Conservation (phyloP, 2,888 invertebrate genomes). For the Fragum sueziense region DNA sequence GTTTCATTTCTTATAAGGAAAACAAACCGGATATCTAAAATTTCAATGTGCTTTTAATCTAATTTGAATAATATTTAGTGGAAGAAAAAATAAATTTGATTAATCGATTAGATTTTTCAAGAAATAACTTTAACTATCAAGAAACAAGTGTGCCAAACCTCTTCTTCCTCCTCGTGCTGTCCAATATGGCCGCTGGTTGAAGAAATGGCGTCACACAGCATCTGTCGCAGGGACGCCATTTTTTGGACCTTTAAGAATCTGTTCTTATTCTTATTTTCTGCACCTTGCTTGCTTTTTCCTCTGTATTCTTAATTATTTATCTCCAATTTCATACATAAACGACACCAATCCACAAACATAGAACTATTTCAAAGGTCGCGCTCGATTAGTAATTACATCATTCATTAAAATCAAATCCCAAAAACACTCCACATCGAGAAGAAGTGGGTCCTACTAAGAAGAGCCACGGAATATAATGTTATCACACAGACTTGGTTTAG, state of each 20-base stretch:
- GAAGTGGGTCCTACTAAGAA: not conserved
- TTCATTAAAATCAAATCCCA: not conserved
- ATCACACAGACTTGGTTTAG: not conserved
- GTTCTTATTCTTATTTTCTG: too few species aligned
- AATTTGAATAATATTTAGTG: too few species aligned
- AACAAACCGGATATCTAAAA: too few species aligned
- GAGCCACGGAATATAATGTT: not conserved
- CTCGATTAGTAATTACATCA: not conserved
- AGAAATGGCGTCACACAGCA: constrained; percentile 4
- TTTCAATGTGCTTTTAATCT: too few species aligned
- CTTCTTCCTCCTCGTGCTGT: constrained; percentile 3
- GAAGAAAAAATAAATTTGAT: not conserved
- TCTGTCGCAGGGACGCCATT: constrained; percentile 15
- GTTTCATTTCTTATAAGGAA: too few species aligned
- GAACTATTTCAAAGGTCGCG: not conserved
- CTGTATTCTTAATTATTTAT: not conserved
- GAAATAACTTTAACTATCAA: too few species aligned
- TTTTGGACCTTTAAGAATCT: not conserved
- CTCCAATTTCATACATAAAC: not conserved
- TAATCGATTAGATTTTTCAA: too few species aligned
- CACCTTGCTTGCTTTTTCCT: not conserved
- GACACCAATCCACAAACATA: not conserved
- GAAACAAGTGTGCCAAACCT: constrained; percentile 16
- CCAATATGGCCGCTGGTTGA: not conserved
- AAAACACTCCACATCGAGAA: not conserved